These are phyloP conservation scores for Terrapene triunguis DNA, from an alignment of 2,113 vertebrate genomes.

Conservation along the genomic window DNA sequence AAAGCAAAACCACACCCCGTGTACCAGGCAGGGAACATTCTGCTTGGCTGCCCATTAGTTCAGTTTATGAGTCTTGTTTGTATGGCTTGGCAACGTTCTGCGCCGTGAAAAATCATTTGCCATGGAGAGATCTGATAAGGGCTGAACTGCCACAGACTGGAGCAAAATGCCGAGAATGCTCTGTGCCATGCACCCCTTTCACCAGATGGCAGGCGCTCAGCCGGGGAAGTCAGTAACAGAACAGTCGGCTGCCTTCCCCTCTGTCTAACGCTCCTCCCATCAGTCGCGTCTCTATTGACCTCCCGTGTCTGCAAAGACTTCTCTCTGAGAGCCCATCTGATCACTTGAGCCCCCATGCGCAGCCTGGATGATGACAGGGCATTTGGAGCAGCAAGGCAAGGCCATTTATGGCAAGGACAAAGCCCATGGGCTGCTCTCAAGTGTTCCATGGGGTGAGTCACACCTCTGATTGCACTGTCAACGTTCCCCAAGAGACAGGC, in stretches of 20 bases:
- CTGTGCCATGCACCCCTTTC: slow-evolving; percentile 20
- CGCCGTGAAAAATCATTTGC: slow-evolving; percentile 63
- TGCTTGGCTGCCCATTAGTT: slow-evolving; percentile 24
- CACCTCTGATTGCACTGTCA: no score
- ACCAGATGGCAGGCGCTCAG: slow-evolving; percentile 22
- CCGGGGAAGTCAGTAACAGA: background rate
- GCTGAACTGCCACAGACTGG: slow-evolving; percentile 45
- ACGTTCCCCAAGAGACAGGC: background rate
- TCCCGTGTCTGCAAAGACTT: background rate
- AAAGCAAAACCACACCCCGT: slow-evolving; percentile 21
- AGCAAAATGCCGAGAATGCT: slow-evolving; percentile 74
- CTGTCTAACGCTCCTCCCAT: slow-evolving; percentile 32
- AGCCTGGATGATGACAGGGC: background rate
- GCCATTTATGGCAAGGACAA: slow-evolving; percentile 1
- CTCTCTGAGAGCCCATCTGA: slow-evolving; percentile 34
- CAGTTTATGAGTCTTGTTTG: slow-evolving; percentile 39
- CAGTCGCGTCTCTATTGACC: slow-evolving; percentile 54
- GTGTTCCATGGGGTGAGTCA: background rate
- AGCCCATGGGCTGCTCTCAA: background rate
- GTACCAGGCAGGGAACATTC: slow-evolving; percentile 23
- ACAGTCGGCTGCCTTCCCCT: slow-evolving; percentile 46
- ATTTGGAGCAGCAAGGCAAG: background rate
- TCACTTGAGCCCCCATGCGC: background rate
- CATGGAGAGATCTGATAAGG: slow-evolving; percentile 70
- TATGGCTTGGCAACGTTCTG: background rate